Conservation (phyloP, 1,140 invertebrate genomes). For the Trichonephila clavipes region DNA sequence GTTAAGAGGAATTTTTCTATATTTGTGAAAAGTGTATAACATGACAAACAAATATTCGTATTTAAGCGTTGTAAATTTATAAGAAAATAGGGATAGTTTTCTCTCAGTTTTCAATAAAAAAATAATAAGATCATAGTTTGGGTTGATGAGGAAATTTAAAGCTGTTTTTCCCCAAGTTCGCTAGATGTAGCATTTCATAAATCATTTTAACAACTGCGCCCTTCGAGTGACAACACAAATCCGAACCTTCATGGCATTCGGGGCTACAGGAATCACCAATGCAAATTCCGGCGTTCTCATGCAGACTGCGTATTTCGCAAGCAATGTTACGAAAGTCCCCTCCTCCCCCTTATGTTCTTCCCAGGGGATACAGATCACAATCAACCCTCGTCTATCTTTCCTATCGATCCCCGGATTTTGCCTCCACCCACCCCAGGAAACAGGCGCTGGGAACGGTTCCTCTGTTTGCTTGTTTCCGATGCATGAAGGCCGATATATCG, state of each 20-base stretch:
- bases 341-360: not conserved
- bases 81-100: too few species aligned
- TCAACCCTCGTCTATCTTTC: conserved; percentile 60
- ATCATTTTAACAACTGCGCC: not conserved
- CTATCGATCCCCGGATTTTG: conserved; percentile 15
- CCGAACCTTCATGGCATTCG: not conserved
- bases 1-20: too few species aligned
- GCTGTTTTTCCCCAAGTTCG: too few species aligned
- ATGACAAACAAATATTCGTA: too few species aligned
- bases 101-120: too few species aligned
- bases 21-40: too few species aligned
- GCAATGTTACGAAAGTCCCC: not conserved
- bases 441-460: not conserved
- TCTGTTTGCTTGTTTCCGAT: not conserved
- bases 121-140: too few species aligned
- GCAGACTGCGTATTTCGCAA: conserved; percentile 9
- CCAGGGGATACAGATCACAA: conserved; percentile 61
- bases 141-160: too few species aligned
- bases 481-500: conserved; percentile 62
- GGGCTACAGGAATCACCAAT: not conserved
- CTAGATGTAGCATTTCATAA: too few species aligned
- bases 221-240: not conserved
- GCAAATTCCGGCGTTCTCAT: conserved; percentile 15
- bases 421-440: not conserved
- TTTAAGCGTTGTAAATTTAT: too few species aligned